phyloP scores from a whole-genome alignment of 2,113 vertebrate genomes.

The Halcyon malimbica region DNA sequence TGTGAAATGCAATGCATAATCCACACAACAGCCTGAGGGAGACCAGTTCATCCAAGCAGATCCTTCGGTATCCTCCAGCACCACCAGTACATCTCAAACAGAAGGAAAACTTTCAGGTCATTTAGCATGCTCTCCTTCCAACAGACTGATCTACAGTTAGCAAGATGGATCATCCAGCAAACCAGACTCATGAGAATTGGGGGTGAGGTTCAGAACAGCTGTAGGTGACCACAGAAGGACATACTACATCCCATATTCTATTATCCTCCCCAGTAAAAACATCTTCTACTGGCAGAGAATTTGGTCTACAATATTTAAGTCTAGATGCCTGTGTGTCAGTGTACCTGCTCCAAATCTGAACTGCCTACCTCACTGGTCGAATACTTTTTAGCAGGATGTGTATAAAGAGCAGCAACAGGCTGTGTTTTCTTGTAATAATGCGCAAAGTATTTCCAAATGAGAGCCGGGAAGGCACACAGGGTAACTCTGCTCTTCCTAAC shows the following conservation, averaged over 20 bases:
- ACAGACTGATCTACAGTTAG: background rate
- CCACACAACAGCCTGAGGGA: background rate
- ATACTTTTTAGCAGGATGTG: background rate
- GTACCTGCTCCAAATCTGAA: background rate
- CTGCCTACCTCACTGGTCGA: background rate
- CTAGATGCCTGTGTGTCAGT: background rate
- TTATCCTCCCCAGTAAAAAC: background rate
- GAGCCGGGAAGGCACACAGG: background rate
- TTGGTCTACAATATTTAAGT: background rate
- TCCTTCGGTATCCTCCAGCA: background rate
- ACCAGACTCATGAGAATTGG: fast-evolving
- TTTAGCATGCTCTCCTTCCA: background rate
- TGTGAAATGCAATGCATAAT: background rate
- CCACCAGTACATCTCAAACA: background rate
- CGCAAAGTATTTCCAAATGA: background rate
- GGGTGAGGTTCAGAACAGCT: background rate
- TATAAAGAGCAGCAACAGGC: background rate
- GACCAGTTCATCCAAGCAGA: background rate
- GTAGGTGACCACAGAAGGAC: background rate
- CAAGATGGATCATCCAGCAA: background rate
- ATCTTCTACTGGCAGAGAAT: background rate
- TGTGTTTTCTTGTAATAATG: background rate
- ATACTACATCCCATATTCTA: background rate
- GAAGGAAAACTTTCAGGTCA: background rate
- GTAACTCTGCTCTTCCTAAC: background rate